Base-by-base conservation (phyloP, 2,888 invertebrate genomes). In the Drosophila koepferae region DNA sequence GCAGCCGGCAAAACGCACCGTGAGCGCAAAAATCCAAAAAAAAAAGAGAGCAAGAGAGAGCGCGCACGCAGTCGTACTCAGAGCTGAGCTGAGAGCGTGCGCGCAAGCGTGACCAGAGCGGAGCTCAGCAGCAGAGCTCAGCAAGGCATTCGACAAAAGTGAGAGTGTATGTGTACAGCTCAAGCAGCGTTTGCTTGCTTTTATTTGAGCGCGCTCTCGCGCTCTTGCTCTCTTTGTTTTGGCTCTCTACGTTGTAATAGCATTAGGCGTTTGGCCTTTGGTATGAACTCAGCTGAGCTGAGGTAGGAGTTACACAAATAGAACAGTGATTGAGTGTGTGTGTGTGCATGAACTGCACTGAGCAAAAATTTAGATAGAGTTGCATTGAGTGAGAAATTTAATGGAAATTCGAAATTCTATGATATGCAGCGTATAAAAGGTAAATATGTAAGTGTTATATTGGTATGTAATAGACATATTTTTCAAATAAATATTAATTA, bases 51-150 rank as follows among this genome's bases (percentile, higher is more conserved):
- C 38, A 54, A 51, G n/a, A 49, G 44, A 71, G 58, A 36, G 56
- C 14, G 51, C 23, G 43, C 31, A n/a, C 31, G 34, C 48, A 44
- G 38, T 38, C 44, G 59, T 18, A 38, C 18, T 3, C 7, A 6
- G 28, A 28, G 28, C 28, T 28, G 28, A 10, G 61, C 9, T 40
- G 60, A 56, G 40, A 60, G 70, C 63, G 76, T 46, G 62, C 54
- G 48, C 81, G 81, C 81, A 77, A 80, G 77, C 77, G 81, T 53
- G 62, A 31, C 77, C 51, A 59, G 54, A 53, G 46, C 41, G 6
- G 28, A 20, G 62, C 77, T 55, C 28, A n/a, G 49, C 38, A 2
- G 14, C 12, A n/a, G 18, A 14, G 18, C 46, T 31, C n/a, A 40
- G 46, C 23, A 23, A 23, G 28, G 5, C 36, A 16, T 40, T 0